Conservation (phyloP, 2,113 vertebrate genomes). For the Apteryx mantelli region DNA sequence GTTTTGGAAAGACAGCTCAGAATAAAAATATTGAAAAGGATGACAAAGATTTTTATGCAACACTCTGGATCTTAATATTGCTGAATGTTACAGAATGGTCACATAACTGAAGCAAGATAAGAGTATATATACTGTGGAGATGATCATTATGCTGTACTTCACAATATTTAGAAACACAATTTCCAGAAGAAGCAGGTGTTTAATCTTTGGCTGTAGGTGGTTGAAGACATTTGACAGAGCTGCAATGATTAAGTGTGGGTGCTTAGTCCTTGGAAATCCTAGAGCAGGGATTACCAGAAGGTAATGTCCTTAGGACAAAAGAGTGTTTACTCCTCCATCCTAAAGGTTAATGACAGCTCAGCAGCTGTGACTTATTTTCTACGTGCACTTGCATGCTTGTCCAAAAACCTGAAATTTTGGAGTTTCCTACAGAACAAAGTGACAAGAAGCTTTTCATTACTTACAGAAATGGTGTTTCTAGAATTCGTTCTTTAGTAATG, state of each 20-base stretch:
- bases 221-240: not conserved
- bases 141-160: not conserved
- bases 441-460: not conserved
- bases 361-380: slow-evolving; percentile 16
- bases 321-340: not conserved
- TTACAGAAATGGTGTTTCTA: not conserved
- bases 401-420: not conserved
- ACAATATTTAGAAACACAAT: not conserved
- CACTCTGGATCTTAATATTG: not conserved
- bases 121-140: not conserved
- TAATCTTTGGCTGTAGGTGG: slow-evolving; percentile 11
- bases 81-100: not conserved
- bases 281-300: slow-evolving; percentile 8
- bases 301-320: slow-evolving; percentile 21
- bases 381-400: not conserved
- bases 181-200: slow-evolving; percentile 27
- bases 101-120: not conserved
- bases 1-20: not conserved
- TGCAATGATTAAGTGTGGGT: not conserved
- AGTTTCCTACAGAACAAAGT: not conserved
- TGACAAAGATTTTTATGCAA: not conserved
- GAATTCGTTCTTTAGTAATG: not conserved
- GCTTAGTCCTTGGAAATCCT: slow-evolving; percentile 19
- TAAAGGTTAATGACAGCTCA: slow-evolving; percentile 36
- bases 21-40: not conserved